Base-by-base conservation (phyloP, 2,113 vertebrate species). In the Leucopsar rothschildi region DNA sequence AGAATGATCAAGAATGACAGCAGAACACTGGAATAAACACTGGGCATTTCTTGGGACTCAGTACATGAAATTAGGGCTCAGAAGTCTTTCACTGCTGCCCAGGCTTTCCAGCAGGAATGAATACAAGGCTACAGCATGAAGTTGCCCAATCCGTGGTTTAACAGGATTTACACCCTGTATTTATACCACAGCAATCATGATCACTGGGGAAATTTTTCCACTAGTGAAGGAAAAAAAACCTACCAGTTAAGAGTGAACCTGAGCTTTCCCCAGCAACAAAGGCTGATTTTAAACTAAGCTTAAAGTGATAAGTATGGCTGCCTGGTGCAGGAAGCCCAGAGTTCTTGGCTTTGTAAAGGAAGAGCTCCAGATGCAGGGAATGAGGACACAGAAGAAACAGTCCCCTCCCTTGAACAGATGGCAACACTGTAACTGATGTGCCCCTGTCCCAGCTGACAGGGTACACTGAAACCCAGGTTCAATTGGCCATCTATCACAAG, bases 21-120 rank as follows among this genome's bases (percentile, higher is more conserved):
- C 12, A 83, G 39, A 92, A 49, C 23, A 42, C 8, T 3, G 4
- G 39, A 90, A 56, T 33, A 37, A 90, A 60, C 6, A 24, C 44
- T 23, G 79, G 18, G 15, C 27, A 52, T 56, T 82, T 70, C 29
- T 22, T n/a, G 29, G 10, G 18, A 59, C 22, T 40, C 39, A 15
- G 27, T 28, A 56, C 16, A 17, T 2, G 0, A 60, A 83, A 76
- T 0, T 0, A 57, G 21, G 13, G n/a, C 39, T 59, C n/a, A 76
- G 27, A 64, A 33, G 24, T 64, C 49, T 53, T 8, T 25, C 82
- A 29, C 9, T 55, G 55, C 28, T 81, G 73, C 56, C 31, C 37
- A 47, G 16, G 39, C 31, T 37, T 71, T 63, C 35, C 31, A 87
- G 59, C 6, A 45, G 49, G 39, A 28, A 72, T 10, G 18, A 71